A percentile compares a stretch with the other conserved stretches of the same genome.
Conservation (phyloP, 2,113 vertebrate genomes). For the Electrona antarctica region DNA sequence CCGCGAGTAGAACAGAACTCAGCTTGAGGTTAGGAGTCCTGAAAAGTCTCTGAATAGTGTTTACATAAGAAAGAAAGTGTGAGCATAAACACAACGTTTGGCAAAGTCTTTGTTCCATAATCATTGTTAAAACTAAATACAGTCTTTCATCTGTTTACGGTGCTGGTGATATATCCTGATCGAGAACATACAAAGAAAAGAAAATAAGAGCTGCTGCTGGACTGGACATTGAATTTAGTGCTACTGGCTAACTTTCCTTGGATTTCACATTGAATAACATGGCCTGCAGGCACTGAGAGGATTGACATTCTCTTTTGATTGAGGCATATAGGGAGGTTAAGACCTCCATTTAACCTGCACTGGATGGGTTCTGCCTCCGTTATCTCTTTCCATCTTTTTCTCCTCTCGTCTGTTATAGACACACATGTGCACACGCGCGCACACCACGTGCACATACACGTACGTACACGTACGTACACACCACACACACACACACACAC, state of each 20-base stretch:
- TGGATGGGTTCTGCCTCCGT: slow-evolving; percentile 31
- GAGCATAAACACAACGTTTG: not conserved
- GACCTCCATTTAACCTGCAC: slow-evolving; percentile 58
- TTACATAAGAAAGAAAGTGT: not conserved
- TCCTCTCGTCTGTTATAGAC: slow-evolving; percentile 1
- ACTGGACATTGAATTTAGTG: slow-evolving; percentile 42
- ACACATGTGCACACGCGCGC: no score
- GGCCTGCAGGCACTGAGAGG: slow-evolving; percentile 32
- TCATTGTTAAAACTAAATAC: slow-evolving; percentile 36
- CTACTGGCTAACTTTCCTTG: slow-evolving; percentile 42
- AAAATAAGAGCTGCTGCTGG: slow-evolving; percentile 16
- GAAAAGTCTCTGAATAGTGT: slow-evolving; percentile 1
- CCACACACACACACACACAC: slow-evolving; percentile 47
- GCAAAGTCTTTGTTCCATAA: slow-evolving; percentile 13
- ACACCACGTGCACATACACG: not conserved
- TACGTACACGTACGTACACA: not conserved
- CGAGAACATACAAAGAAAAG: slow-evolving; percentile 6
- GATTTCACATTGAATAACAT: slow-evolving; percentile 48
- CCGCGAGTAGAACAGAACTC: slow-evolving; percentile 1
- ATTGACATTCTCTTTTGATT: slow-evolving; percentile 44
- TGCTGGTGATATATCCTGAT: slow-evolving; percentile 13
- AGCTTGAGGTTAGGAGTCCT: slow-evolving; percentile 22
- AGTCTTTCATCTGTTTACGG: slow-evolving; percentile 27
- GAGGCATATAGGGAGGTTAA: slow-evolving; percentile 31
- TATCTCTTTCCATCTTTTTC: slow-evolving; percentile 43